phyloP scores from a whole-genome alignment of 2,113 vertebrate genomes.

The Salvelinus alpinus region DNA sequence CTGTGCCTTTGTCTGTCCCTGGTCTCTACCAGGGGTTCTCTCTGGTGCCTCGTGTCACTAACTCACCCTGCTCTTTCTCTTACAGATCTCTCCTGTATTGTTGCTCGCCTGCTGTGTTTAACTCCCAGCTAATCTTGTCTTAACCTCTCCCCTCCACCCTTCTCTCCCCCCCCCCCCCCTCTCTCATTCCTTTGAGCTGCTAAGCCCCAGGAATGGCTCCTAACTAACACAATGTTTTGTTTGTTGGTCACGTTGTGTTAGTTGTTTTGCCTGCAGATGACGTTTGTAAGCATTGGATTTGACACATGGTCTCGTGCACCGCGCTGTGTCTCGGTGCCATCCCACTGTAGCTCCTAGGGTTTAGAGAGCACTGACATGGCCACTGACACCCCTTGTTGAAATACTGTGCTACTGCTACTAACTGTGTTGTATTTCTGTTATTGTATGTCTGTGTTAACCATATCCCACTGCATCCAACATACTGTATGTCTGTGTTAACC shows the following conservation, averaged over 20 bases:
- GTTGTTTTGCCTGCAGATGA: slow-evolving; percentile 63
- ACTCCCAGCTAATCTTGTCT: slow-evolving; percentile 32
- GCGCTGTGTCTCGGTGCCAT: slow-evolving; percentile 56
- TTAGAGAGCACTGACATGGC: slow-evolving; percentile 28
- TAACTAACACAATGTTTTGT: slow-evolving; percentile 58
- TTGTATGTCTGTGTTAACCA: slow-evolving; percentile 12
- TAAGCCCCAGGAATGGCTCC: slow-evolving; percentile 32
- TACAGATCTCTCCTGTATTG: slow-evolving; percentile 18
- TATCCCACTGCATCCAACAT: too few relatives aligned
- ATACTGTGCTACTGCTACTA: slow-evolving; percentile 43
- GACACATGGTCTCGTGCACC: slow-evolving; percentile 36
- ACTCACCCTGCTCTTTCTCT: slow-evolving; percentile 1
- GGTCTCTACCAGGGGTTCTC: neutral
- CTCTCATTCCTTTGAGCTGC: slow-evolving; percentile 20
- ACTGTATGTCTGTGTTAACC: too few relatives aligned
- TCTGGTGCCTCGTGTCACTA: slow-evolving; percentile 14
- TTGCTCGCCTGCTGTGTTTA: slow-evolving; percentile 2
- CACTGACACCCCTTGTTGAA: slow-evolving; percentile 12
- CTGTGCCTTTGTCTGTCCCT: slow-evolving; percentile 19
- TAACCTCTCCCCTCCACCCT: slow-evolving; percentile 15
- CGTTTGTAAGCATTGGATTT: slow-evolving; percentile 47
- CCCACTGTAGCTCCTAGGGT: slow-evolving; percentile 23
- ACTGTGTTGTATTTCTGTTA: neutral
- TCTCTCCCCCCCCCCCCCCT: too few relatives aligned
- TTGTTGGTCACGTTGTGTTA: slow-evolving; percentile 60